Conservation (phyloP, 2,113 vertebrate genomes). For the Lanius collurio region DNA sequence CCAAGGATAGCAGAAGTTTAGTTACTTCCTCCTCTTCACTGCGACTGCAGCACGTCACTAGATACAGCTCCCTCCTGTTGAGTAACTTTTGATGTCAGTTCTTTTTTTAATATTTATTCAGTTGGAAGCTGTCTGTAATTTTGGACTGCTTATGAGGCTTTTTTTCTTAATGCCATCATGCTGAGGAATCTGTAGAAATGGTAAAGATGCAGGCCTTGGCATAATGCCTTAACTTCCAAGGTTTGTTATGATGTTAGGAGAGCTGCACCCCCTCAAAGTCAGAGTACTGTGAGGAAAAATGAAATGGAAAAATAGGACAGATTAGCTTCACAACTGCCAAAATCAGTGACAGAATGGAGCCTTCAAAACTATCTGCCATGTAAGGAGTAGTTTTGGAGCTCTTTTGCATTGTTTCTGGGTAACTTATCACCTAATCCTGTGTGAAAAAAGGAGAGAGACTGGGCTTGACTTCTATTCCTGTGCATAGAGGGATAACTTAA, state of each 20-base stretch:
- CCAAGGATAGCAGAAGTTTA: not conserved
- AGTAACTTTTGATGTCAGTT: conserved; percentile 22
- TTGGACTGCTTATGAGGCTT: not conserved
- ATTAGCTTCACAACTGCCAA: not conserved
- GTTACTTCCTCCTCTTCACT: not conserved
- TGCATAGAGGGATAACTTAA: not conserved
- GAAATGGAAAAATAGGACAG: not conserved
- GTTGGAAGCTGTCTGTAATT: not conserved
- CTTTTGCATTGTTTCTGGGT: conserved; percentile 18
- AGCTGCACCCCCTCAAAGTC: not conserved
- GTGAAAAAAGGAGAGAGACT: conserved; percentile 42
- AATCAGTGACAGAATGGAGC: not conserved
- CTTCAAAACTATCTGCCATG: not conserved
- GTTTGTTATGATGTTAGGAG: not conserved
- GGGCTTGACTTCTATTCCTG: conserved; percentile 28
- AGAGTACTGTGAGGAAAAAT: not conserved
- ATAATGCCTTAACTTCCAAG: not conserved
- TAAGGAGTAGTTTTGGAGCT: conserved; percentile 32
- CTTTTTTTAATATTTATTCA: not conserved
- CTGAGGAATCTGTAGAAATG: not conserved
- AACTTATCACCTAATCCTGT: conserved; percentile 47
- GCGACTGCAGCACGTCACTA: not conserved
- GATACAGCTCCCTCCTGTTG: not conserved
- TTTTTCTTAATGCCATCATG: not conserved
- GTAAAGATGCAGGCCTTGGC: not conserved